Conservation (phyloP, 2,113 vertebrate species). For the Gymnobelideus leadbeateri region DNA sequence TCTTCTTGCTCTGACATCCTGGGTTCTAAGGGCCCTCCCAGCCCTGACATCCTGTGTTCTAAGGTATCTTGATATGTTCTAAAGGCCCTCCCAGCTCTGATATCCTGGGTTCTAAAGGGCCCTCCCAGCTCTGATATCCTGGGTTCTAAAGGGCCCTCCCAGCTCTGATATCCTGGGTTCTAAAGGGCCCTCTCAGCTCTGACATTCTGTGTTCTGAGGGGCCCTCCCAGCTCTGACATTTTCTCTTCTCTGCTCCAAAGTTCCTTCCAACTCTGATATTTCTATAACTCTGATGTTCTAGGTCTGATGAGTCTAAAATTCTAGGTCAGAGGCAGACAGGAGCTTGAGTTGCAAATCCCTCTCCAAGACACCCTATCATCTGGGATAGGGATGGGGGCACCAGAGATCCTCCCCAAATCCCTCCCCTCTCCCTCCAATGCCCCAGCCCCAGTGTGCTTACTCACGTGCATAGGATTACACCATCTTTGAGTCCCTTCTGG, state of each 20-base stretch:
- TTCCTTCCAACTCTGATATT: no score
- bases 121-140: background rate
- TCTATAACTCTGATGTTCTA: no score
- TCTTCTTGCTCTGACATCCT: background rate
- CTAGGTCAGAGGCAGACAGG: background rate
- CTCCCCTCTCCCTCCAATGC: background rate
- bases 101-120: background rate
- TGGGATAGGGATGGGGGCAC: background rate
- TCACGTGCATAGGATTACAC: constrained; percentile 95
- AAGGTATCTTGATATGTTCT: no score
- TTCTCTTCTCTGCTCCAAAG: background rate
- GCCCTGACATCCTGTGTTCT: background rate
- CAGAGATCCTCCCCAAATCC: background rate
- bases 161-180: background rate
- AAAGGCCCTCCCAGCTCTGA: background rate
- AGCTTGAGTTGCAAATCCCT: background rate
- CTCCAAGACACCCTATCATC: background rate
- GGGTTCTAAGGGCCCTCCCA: background rate
- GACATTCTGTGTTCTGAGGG: background rate
- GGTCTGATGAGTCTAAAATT: background rate
- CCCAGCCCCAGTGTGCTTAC: constrained; percentile 65
- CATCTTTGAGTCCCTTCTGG: constrained; percentile 94
- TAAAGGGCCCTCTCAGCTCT: background rate
- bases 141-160: background rate
- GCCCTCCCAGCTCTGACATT: background rate